Base-by-base conservation (phyloP, 2,797 vertebrate genomes). In the Oryzias dopingdopingensis region DNA sequence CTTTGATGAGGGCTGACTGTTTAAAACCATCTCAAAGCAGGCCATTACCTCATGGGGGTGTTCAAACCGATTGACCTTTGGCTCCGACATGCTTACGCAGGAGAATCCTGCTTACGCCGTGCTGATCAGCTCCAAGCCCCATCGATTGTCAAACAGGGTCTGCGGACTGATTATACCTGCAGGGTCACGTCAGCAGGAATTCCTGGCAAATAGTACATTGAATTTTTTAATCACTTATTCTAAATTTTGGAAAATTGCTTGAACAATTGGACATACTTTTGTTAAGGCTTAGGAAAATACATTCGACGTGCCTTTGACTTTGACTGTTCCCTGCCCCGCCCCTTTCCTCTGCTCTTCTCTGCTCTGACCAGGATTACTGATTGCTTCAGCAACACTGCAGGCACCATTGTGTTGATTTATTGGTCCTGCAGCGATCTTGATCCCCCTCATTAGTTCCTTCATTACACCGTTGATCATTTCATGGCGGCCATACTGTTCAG, bases 371-470 rank as follows among this genome's bases (percentile, higher is more conserved):
- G 61, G 68, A 81, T 76, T 80, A 65, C 83, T 82, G 86, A 87
- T 86, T 86, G 81, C 79, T 72, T 62, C 74, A 55, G 72, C 82
- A 85, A 85, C 80, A 64, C 78, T 77, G 84, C 73, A 52, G 84
- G 76, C 86, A 80, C 86, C 69, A 73, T 87, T 83, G 77, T 84
- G 79, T 83, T 91, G 89, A 91, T 92, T 90, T 89, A 91, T 90
- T 80, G 87, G 77, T 77, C 72, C 83, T 78, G 83, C 65, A 63
- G 78, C 67, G 44, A 74, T 86, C 80, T 81, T 86, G 85, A 89
- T 88, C 86, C 83, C 84, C 84, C 86, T 90, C 90, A 90, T 92
- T 92, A 91, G 88, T 84, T 89, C 79, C 78, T 88, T 89, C 87
- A 90, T 91, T 88, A 88, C 81, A 20, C 87, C 65, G 86, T 86